A percentile compares a stretch with the other conserved stretches of the same genome.
phyloP scores from a whole-genome alignment of 2,797 vertebrate genomes.

The Champsocephalus esox region DNA sequence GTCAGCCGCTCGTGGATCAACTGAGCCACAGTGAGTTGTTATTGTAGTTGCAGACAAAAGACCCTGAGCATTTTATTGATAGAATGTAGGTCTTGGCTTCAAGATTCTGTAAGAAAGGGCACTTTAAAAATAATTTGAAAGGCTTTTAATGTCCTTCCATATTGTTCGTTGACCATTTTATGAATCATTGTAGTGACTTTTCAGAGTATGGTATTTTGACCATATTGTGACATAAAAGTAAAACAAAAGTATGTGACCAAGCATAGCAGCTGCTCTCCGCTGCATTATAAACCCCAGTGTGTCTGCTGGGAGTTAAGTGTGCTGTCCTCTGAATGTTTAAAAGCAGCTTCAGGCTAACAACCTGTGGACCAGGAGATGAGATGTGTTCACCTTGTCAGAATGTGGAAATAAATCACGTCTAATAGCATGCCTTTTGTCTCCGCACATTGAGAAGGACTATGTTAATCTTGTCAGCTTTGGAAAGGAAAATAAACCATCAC shows the following conservation, averaged over 20 bases:
- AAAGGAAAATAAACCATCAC: background rate
- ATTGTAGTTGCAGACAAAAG: constrained; percentile 15
- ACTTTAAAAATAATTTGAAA: background rate
- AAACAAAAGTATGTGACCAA: background rate
- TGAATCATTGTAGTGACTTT: background rate
- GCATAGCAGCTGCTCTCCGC: background rate
- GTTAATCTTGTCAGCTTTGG: constrained; percentile 16
- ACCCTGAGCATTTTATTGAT: constrained; percentile 12
- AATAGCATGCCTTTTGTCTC: constrained; percentile 17
- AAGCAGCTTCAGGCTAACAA: constrained; percentile 16
- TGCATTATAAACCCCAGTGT: constrained; percentile 32
- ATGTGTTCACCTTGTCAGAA: constrained; percentile 29
- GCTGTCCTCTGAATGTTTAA: constrained; percentile 46
- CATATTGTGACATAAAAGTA: background rate
- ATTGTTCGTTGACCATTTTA: background rate
- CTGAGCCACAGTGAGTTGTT: constrained; percentile 67
- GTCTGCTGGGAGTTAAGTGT: constrained; percentile 21
- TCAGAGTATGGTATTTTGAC: background rate
- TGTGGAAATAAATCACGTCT: constrained; percentile 19
- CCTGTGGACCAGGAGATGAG: constrained; percentile 22
- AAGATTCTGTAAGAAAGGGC: constrained; percentile 9
- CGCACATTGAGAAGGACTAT: background rate
- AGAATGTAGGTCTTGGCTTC: background rate
- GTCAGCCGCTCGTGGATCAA: constrained; percentile 46
- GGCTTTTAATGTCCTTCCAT: background rate